Conservation (phyloP, 2,113 vertebrate species). For the Melanostigma gelatinosum region DNA sequence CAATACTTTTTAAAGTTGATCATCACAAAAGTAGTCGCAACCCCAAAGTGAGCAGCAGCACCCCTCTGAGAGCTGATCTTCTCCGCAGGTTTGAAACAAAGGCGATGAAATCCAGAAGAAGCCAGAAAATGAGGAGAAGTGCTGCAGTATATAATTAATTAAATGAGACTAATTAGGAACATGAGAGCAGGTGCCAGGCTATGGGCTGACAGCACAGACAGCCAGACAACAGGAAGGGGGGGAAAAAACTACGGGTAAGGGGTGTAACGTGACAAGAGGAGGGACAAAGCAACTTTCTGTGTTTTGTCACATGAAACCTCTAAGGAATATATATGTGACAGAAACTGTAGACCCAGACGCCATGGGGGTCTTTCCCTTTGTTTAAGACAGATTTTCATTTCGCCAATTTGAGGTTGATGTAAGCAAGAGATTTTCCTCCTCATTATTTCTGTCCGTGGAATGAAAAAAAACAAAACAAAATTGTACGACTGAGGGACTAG, state of each 20-base stretch:
- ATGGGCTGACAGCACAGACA: slow-evolving; percentile 89
- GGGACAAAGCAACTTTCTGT: slow-evolving; percentile 87
- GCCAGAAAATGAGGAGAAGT: slow-evolving; percentile 80
- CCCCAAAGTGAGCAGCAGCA: slow-evolving; percentile 10
- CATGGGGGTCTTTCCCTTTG: slow-evolving; percentile 81
- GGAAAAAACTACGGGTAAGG: slow-evolving; percentile 78
- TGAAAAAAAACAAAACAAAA: slow-evolving; percentile 49
- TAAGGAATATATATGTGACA: slow-evolving; percentile 85
- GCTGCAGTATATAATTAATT: slow-evolving; percentile 92
- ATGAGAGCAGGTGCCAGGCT: slow-evolving; percentile 91
- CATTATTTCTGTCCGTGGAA: slow-evolving; percentile 77
- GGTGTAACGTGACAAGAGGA: slow-evolving; percentile 85
- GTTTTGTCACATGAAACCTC: slow-evolving; percentile 88
- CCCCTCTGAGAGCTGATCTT: slow-evolving; percentile 29
- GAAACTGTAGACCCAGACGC: slow-evolving; percentile 81
- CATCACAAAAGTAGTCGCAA: neutral
- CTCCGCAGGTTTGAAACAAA: slow-evolving; percentile 70
- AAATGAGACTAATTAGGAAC: slow-evolving; percentile 94
- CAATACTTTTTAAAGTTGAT: slow-evolving; percentile 13
- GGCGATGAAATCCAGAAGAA: slow-evolving; percentile 63
- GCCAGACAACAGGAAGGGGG: slow-evolving; percentile 82
- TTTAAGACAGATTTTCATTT: slow-evolving; percentile 84
- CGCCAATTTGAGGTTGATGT: slow-evolving; percentile 79
- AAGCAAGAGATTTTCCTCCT: slow-evolving; percentile 79
- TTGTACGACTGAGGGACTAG: slow-evolving; percentile 27